Evolutionary conservation across 2,888 invertebrate species (phyloP), one percentile per base, ranked within the genome.

Genomic region (Allygus modestus): DNA sequence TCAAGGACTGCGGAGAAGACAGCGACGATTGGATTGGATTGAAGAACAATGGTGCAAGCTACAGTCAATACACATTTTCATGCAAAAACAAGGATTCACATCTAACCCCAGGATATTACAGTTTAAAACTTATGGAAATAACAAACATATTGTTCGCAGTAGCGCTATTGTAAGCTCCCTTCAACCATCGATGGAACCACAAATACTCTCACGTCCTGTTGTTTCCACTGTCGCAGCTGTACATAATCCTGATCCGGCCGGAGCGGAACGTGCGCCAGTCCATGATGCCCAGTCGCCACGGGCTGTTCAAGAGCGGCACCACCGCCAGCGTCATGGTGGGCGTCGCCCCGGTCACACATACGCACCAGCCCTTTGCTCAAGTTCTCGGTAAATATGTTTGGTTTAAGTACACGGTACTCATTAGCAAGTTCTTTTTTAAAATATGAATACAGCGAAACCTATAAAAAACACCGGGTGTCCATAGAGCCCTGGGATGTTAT

Each of bases 181-280:
- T n/a, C n/a, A n/a, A n/a, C n/a, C n/a, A n/a, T n/a, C n/a, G n/a
- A 37, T 37, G 9, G 9, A 37, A 37, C 37, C 37, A 37, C 37
- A 37, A 37, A 7, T 37, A 7, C 37, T n/a, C n/a, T n/a, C n/a
- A 37, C 9, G 37, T 37, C n/a, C 9, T 37, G 46, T 46, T 46
- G 46, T 46, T 11, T 4, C 46, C n/a, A 11, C 4, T 37, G 37
- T 37, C 11, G 37, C 88, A 92, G 92, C 87, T 92, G 58, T 92
- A 92, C 89, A 92, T 93, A 83, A 93, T 93, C 58, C 87, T 93
- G 54, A 89, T 92, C 37, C 91, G 91, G 86, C 92, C 93, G 12
- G 92, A 93, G 88, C 89, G 91, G 84, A 93, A 93, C 87, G 90
- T 93, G 7, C 89, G 93, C 0, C 92, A 92, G 85, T 89, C 89